Base-by-base conservation (phyloP, 2,888 invertebrate species). In the Erebia palarica region DNA sequence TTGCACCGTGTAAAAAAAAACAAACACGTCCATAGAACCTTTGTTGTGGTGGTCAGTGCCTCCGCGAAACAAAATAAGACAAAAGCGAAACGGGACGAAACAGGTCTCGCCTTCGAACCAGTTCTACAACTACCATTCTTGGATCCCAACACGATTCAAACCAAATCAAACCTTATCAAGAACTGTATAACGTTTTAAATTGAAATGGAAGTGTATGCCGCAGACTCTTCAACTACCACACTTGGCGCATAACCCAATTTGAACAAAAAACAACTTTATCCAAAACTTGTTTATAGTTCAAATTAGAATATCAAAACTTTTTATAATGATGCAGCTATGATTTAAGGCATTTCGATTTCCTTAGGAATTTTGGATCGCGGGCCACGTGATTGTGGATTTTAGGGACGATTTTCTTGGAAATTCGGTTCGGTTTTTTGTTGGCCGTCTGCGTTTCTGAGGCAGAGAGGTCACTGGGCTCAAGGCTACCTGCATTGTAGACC, bases 41-140 rank as follows among this genome's bases (percentile, higher is more conserved):
- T 91, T 92, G 89, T 93, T 93, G 92, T 92, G 87, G 87, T 93
- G 92, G 92, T 93, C 92, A 93, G 92, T 93, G 89, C 92, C 89
- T 91, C 86, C 82, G 86, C 88, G 84, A 88, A 90, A 90, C 89
- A 89, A 91, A 92, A 92, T 91, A 91, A 92, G 85, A 91, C 86
- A 89, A 89, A 88, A 88, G 68, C 68, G 83, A 80, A 85, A 86
- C 87, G 72, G 74, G 77, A 75, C 81, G 78, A 80, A 89, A 88
- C 90, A 85, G 87, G 90, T 90, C 88, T 83, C 77, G 84, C 79
- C 82, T 70, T 71, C 67, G 80, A 87, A 91, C 92, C 90, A 85
- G 92, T 91, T 82, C 73, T 78, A 86, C 91, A 74, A 85, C 86
- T 61, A 61, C 61, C 61, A 61, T 61, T 61, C 61, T 63, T 63